phyloP scores from a whole-genome alignment of 2,113 vertebrate species.

The Myrmecobius fasciatus region DNA sequence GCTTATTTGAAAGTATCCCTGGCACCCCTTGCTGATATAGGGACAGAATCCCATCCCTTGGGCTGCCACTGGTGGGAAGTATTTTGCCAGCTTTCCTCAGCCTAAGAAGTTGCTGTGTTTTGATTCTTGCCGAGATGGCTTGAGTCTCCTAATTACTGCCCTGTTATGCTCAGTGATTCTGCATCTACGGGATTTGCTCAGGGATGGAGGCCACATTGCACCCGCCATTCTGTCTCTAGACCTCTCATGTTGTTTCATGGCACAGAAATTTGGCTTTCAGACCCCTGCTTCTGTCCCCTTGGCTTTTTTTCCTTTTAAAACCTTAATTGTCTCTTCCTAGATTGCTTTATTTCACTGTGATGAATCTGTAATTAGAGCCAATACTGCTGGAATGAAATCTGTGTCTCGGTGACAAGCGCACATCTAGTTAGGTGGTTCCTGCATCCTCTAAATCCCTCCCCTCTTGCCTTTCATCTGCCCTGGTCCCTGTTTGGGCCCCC shows the following conservation, averaged over 20 bases:
- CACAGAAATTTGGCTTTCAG: neutral
- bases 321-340: slow-evolving; percentile 8
- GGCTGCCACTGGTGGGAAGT: neutral
- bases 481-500: neutral
- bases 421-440: neutral
- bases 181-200: neutral
- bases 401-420: neutral
- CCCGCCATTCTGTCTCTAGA: neutral
- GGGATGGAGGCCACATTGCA: neutral
- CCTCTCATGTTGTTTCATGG: neutral
- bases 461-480: neutral
- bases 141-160: neutral
- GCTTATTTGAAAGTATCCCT: neutral
- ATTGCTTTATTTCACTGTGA: neutral
- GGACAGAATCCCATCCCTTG: neutral
- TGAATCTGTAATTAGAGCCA: neutral
- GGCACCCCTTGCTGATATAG: too few relatives aligned
- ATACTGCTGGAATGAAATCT: neutral
- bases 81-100: neutral
- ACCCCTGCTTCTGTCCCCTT: neutral
- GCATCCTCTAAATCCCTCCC: neutral
- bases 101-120: neutral
- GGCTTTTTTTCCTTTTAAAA: slow-evolving; percentile 41
- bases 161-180: neutral
- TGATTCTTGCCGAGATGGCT: neutral